Base-by-base conservation (phyloP, 2,888 invertebrate species). In the Acrobasis consociella region DNA sequence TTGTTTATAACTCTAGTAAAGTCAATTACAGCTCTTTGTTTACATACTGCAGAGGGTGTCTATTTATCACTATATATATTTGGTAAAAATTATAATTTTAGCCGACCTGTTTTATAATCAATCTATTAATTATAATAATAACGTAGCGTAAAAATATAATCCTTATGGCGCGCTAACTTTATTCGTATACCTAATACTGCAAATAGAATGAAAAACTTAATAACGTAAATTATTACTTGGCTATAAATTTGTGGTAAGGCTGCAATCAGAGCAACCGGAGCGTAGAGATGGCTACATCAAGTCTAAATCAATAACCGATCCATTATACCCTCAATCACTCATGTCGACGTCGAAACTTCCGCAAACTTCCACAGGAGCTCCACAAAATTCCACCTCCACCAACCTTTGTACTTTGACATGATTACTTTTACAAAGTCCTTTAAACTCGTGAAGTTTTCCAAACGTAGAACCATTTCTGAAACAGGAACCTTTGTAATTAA, bases 281-380 rank as follows among this genome's bases (percentile, higher is more conserved):
- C 38, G 37, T 13, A 16, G 15, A 39, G 39, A 39, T 37, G 55
- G 15, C 16, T 39, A 55, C 38, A 55, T 39, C 39, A 55, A 55
- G 55, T 55, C 53, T 60, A 46, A 60, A 66, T 66, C 62, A 64
- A 55, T 55, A 55, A 55, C 55, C 63, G 63, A 63, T 64, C 64
- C 67, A 67, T 67, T 66, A 66, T 59, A 49, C 46, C 63, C 13
- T 31, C 49, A 60, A 59, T 65, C 65, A 49, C 62, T 66, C 64
- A 66, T 52, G 64, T 58, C 62, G 62, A 56, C 52, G 62, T 64
- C 65, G 52, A 65, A 66, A 68, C 64, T 60, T 56, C 46, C 22
- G 42, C 16, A 11, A 60, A 50, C 50, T 60, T 59, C 15, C 59
- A 15, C 31, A 22, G 55, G n/a, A 55, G 39, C 56, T 56, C 11